Base-by-base conservation (phyloP, 2,113 vertebrate species). In the Bujurquina vittata region DNA sequence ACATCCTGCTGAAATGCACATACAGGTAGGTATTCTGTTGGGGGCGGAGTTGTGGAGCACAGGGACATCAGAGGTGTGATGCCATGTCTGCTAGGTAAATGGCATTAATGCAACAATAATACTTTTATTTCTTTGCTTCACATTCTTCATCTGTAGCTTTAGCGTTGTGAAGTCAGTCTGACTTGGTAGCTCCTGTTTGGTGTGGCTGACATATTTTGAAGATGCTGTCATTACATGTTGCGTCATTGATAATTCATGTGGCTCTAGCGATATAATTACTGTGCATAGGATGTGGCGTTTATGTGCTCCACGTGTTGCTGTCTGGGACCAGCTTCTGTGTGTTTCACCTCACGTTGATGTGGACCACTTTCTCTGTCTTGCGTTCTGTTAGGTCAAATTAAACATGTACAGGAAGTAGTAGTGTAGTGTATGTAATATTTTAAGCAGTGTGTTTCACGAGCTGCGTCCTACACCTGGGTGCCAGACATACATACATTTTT, bases 401-500 rank as follows among this genome's bases (percentile, higher is more conserved):
- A 79, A 61, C 20, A 31, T 60, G 26, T 52, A 20, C 43, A 23
- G 52, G 69, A 59, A 35, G 9, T 84, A 37, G 10, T 22, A 8
- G 10, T 18, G 5, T 58, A 4, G 14, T 37, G 61, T 61, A 18
- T 22, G 77, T 29, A 35, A 62, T 67, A 10, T 12, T 65, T 65
- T 58, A 5, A 8, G 76, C 35, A 37, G 35, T 81, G 80, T 74
- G 61, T 87, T 77, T 81, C 49, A 65, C 73, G 52, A 83, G 79
- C 79, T 80, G 62, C 22, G 49, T 84, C 80, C 81, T 88, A 77
- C 94, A 95, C 89, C 94, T 95, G 94, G 87, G 61, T 85, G 84
- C 90, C 94, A 94, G 93, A 94, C 90, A 26, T 59, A 78, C 85
- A 89, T 92, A 82, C 84, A 91, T 92, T 92, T 90, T 91, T 92